phyloP scores from a whole-genome alignment of 2,113 vertebrate genomes.

The Poecile atricapillus region DNA sequence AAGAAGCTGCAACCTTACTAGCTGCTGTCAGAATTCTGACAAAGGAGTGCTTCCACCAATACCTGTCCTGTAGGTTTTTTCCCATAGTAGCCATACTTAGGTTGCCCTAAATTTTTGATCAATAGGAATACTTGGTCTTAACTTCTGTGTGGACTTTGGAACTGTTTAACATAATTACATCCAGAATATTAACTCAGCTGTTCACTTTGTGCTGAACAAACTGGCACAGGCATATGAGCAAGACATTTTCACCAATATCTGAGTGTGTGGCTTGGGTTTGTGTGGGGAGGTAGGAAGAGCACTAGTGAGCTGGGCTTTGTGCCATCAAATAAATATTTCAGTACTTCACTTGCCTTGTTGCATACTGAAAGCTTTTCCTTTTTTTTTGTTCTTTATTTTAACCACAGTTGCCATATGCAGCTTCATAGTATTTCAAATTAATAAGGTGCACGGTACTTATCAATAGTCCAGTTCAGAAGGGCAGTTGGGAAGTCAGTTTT shows the following conservation, averaged over 20 bases:
- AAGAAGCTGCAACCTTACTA: background rate
- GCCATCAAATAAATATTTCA: background rate
- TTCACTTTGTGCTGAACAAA: background rate
- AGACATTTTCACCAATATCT: background rate
- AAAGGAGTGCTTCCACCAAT: fast-evolving
- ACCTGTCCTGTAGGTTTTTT: background rate
- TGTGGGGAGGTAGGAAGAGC: background rate
- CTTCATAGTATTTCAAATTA: background rate
- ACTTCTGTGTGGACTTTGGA: background rate
- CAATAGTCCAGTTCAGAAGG: background rate
- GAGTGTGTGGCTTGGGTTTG: background rate
- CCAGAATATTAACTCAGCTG: background rate
- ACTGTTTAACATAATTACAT: background rate
- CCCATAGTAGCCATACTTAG: fast-evolving
- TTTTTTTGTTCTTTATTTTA: background rate
- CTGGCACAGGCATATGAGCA: background rate
- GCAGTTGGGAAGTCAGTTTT: background rate
- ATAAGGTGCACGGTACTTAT: background rate
- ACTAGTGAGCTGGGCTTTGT: background rate
- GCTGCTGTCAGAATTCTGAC: background rate
- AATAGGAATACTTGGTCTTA: background rate
- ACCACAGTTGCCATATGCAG: background rate
- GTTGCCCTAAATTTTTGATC: background rate
- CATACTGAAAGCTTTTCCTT: background rate
- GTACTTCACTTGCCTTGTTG: background rate